Evolutionary conservation across 2,113 vertebrate species (phyloP).

Genomic region (Sturnus vulgaris): DNA sequence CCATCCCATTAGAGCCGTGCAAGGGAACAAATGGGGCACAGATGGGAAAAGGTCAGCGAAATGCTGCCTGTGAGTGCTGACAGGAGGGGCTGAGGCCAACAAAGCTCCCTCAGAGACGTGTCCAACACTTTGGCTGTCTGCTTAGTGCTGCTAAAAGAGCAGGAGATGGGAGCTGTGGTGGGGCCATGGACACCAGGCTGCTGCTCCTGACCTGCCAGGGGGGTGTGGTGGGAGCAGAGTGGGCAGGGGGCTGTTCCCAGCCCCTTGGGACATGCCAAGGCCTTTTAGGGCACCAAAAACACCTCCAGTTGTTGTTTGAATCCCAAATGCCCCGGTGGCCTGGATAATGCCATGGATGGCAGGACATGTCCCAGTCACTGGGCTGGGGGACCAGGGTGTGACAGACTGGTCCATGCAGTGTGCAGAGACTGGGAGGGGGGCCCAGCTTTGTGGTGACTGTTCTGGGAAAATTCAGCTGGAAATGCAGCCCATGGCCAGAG

Average conservation of each 20-base stretch:
- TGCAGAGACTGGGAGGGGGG: not conserved
- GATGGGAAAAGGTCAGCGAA: slow-evolving; percentile 26
- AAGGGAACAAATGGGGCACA: slow-evolving; percentile 18
- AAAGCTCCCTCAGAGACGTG: slow-evolving; percentile 19
- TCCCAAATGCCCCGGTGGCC: not conserved
- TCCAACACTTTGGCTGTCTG: not conserved
- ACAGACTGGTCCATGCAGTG: rapidly evolving
- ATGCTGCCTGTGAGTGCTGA: not conserved
- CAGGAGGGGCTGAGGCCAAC: not conserved
- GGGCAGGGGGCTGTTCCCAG: rapidly evolving
- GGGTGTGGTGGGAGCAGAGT: rapidly evolving
- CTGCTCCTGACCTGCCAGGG: not conserved
- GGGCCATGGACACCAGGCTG: not conserved
- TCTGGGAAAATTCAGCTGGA: not conserved
- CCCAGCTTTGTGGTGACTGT: not conserved
- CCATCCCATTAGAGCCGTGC: not conserved
- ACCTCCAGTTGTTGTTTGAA: not conserved
- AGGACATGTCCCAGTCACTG: rapidly evolving
- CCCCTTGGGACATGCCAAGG: not conserved
- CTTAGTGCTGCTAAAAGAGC: not conserved
- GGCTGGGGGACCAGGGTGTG: rapidly evolving
- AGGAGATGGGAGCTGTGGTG: not conserved
- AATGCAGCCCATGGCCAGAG: not conserved
- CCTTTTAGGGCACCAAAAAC: not conserved
- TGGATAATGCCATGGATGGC: not conserved